phyloP scores from a whole-genome alignment of 1,140 invertebrate species.

The Armadillidium nasatum region DNA sequence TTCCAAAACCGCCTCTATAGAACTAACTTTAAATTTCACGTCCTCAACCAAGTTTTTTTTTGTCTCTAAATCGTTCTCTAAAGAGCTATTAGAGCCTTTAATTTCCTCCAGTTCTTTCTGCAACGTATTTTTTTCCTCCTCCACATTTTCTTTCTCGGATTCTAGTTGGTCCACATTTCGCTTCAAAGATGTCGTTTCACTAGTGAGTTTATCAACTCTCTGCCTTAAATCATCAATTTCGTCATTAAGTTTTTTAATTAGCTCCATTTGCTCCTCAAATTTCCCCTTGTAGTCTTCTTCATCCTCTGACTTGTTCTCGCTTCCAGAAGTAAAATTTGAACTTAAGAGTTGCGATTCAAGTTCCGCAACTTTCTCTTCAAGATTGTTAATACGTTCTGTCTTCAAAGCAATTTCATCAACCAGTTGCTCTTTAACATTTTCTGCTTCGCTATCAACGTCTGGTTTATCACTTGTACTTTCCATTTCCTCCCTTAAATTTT shows the following conservation, averaged over 20 bases:
- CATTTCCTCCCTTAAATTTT: constrained; percentile 27
- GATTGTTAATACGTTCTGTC: constrained; percentile 27
- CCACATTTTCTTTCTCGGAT: constrained; percentile 22
- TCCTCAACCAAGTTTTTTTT: constrained; percentile 46
- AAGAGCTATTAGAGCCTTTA: constrained; percentile 21
- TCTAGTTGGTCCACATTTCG: constrained; percentile 28
- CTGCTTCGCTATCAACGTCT: background rate
- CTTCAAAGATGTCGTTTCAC: constrained; percentile 31
- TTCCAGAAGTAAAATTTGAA: constrained; percentile 29
- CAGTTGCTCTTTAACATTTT: too few species aligned
- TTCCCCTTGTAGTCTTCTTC: constrained; percentile 9
- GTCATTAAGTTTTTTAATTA: constrained; percentile 33
- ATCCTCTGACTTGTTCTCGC: constrained; percentile 23
- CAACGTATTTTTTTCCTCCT: constrained; percentile 31
- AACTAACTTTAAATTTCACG: constrained; percentile 42
- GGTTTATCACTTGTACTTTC: background rate
- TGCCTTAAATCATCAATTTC: constrained; percentile 35
- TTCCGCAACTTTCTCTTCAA: constrained; percentile 37
- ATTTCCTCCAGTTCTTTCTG: constrained; percentile 32
- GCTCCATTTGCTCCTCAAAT: constrained; percentile 32
- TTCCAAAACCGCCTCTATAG: constrained; percentile 25
- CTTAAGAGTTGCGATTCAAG: constrained; percentile 29
- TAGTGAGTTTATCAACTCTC: constrained; percentile 31
- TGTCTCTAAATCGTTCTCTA: constrained; percentile 34
- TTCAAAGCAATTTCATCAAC: constrained; percentile 25